These are phyloP conservation scores for Elephas maximus DNA, from an alignment of 2,113 vertebrate genomes.

Conservation along the genomic window DNA sequence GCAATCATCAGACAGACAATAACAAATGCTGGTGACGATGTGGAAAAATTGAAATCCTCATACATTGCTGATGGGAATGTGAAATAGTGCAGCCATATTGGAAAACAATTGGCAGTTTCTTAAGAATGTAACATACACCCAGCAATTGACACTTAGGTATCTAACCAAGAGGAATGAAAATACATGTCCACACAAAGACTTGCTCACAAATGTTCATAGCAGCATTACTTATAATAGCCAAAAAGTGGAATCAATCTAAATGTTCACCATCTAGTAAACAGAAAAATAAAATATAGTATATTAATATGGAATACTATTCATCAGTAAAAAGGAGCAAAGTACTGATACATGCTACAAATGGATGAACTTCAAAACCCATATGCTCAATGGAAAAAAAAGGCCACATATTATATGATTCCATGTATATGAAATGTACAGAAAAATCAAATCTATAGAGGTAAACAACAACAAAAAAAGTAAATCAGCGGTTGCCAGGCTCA, in stretches of 20 bases:
- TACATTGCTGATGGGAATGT: background rate
- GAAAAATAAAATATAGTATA: background rate
- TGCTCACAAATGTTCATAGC: background rate
- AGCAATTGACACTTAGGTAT: background rate
- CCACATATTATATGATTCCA: too few relatives aligned
- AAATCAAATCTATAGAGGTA: too few relatives aligned
- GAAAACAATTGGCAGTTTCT: background rate
- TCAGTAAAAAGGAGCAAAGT: background rate
- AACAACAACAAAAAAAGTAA: too few relatives aligned
- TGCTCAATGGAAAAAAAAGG: too few relatives aligned
- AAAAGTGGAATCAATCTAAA: background rate
- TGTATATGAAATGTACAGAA: too few relatives aligned
- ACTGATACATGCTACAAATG: too few relatives aligned
- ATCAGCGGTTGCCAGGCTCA: background rate
- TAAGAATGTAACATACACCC: background rate
- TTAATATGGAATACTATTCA: background rate
- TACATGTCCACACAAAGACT: background rate
- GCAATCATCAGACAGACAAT: too few relatives aligned
- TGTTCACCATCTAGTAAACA: too few relatives aligned
- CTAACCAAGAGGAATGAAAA: background rate
- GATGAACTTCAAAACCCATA: too few relatives aligned
- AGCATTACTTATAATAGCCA: background rate
- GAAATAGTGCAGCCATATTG: background rate
- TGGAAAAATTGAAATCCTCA: background rate
- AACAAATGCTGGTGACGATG: too few relatives aligned